Conservation (phyloP, 2,888 invertebrate species). For the Tipula vernalis region DNA sequence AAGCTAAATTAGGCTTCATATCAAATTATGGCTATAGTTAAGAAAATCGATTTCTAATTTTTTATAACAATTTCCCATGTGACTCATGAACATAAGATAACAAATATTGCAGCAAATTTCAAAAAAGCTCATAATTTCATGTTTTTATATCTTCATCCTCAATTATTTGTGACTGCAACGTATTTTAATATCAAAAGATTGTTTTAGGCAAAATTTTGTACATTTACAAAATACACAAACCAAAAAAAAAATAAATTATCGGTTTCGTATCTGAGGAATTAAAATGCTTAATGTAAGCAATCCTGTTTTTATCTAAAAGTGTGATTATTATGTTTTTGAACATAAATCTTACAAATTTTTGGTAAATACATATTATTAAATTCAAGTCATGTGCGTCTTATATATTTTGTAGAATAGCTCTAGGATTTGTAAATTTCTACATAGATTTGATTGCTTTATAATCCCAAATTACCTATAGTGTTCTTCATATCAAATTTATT, state of each 20-base stretch:
- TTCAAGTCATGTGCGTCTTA: background rate
- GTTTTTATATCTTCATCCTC: background rate
- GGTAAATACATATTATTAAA: background rate
- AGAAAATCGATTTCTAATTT: no score
- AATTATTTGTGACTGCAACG: background rate
- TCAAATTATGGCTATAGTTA: no score
- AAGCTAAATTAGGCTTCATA: no score
- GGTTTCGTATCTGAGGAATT: background rate
- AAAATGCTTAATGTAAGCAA: background rate
- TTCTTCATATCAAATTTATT: background rate
- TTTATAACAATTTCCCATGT: no score
- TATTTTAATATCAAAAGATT: background rate
- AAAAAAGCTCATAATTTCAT: background rate
- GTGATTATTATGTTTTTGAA: background rate
- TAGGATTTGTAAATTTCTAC: background rate
- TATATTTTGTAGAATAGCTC: background rate
- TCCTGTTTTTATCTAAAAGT: background rate
- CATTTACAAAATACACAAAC: background rate
- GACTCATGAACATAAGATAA: no score
- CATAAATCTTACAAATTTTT: background rate
- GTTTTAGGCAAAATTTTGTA: background rate
- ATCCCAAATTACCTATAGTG: background rate
- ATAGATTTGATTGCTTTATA: background rate
- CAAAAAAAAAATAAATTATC: background rate
- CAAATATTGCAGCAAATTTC: no score